These are phyloP conservation scores for Tarsius wallacei DNA, from an alignment of 2,797 vertebrate genomes.

Conservation along the genomic window DNA sequence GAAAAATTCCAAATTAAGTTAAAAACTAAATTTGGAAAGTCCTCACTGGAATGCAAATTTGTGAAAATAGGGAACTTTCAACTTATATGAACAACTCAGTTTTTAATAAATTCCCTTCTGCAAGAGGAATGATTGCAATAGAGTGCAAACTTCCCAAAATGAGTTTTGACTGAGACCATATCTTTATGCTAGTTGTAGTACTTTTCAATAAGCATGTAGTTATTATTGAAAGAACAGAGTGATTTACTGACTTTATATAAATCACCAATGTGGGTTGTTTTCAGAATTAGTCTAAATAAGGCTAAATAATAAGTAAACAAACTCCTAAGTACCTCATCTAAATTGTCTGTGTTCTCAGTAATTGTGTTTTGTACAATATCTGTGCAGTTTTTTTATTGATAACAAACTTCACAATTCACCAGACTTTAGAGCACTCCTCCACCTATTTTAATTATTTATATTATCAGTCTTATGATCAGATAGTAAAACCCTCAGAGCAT, in stretches of 20 bases:
- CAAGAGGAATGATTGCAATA: not conserved
- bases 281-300: not conserved
- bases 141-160: not conserved
- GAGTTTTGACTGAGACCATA: not conserved
- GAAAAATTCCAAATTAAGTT: conserved; percentile 65
- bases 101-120: not conserved
- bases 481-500: not conserved
- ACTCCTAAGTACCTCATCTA: not conserved
- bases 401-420: not conserved
- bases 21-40: conserved; percentile 66
- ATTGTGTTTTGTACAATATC: not conserved
- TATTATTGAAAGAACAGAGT: not conserved
- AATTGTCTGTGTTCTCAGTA: conserved; percentile 15
- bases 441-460: not conserved
- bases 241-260: not conserved
- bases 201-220: conserved; percentile 15
- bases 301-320: not conserved
- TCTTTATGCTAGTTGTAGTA: not conserved
- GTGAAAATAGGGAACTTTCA: not conserved
- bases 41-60: conserved; percentile 33
- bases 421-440: not conserved
- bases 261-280: not conserved
- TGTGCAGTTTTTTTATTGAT: not conserved
- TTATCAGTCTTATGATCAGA: not conserved
- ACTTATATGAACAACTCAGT: not conserved